phyloP scores from a whole-genome alignment of 2,888 invertebrate species.

The Shargacucullia verbasci region DNA sequence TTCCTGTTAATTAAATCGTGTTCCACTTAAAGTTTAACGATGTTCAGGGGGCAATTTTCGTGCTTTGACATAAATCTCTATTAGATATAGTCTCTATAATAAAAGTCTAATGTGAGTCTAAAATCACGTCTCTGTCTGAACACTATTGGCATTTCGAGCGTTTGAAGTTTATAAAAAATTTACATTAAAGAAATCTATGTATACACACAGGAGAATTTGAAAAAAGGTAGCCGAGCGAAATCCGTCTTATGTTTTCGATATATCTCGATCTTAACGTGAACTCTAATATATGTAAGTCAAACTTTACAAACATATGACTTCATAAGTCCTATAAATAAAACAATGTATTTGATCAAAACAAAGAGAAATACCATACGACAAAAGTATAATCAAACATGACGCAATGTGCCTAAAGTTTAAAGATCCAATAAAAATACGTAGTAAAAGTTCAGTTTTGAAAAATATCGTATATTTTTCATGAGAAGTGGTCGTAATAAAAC shows the following conservation, averaged over 20 bases:
- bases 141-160: no score
- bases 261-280: no score
- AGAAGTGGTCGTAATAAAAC: slow-evolving; percentile 29
- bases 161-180: no score
- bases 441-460: slow-evolving; percentile 27
- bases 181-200: no score
- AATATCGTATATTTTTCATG: slow-evolving; percentile 28
- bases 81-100: no score
- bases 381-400: slow-evolving; percentile 16
- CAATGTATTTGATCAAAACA: slow-evolving; percentile 22
- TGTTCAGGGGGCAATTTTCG: no score
- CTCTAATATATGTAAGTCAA: slow-evolving; percentile 8
- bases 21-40: slow-evolving; percentile 24
- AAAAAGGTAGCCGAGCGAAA: no score
- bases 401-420: slow-evolving; percentile 12
- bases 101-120: no score
- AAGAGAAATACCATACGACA: slow-evolving; percentile 4
- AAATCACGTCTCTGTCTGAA: no score
- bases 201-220: no score
- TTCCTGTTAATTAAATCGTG: slow-evolving; percentile 52
- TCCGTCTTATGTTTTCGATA: not conserved
- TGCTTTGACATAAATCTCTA: no score
- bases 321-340: slow-evolving; percentile 26
- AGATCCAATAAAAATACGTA: slow-evolving; percentile 5
- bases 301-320: slow-evolving; percentile 38